These are phyloP conservation scores for Odontomachus brunneus DNA, from an alignment of 1,140 invertebrate species.

Conservation along the genomic window DNA sequence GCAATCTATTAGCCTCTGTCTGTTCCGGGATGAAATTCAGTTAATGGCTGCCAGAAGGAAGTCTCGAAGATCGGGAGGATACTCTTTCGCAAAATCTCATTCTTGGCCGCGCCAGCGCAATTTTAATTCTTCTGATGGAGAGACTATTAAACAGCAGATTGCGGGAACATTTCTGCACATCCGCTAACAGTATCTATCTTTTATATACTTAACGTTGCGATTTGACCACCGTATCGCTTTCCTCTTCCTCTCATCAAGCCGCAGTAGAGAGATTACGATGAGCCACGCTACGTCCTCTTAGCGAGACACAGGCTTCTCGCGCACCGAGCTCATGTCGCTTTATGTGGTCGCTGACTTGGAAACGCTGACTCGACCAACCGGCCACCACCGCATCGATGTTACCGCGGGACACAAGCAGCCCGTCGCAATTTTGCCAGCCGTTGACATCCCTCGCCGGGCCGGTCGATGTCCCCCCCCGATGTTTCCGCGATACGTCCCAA, in stretches of 20 bases:
- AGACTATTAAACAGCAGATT: background rate
- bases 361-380: slow-evolving; percentile 39
- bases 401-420: slow-evolving; percentile 35
- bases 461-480: background rate
- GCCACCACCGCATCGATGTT: slow-evolving; percentile 56
- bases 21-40: background rate
- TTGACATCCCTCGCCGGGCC: background rate
- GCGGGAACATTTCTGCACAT: too few relatives aligned
- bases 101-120: background rate
- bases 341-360: slow-evolving; percentile 54
- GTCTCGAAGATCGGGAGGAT: background rate
- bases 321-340: background rate
- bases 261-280: background rate
- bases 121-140: slow-evolving; percentile 3
- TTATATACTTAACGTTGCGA: too few relatives aligned
- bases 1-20: too few relatives aligned
- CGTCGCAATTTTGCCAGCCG: slow-evolving; percentile 48
- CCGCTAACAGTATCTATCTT: too few relatives aligned
- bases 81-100: background rate
- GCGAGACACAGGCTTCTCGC: background rate
- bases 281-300: background rate
- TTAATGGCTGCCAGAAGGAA: background rate
- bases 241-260: too few relatives aligned
- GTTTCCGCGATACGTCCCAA: background rate
- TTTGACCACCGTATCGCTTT: too few relatives aligned